phyloP scores from a whole-genome alignment of 2,797 vertebrate species.

The Siniperca obscura region DNA sequence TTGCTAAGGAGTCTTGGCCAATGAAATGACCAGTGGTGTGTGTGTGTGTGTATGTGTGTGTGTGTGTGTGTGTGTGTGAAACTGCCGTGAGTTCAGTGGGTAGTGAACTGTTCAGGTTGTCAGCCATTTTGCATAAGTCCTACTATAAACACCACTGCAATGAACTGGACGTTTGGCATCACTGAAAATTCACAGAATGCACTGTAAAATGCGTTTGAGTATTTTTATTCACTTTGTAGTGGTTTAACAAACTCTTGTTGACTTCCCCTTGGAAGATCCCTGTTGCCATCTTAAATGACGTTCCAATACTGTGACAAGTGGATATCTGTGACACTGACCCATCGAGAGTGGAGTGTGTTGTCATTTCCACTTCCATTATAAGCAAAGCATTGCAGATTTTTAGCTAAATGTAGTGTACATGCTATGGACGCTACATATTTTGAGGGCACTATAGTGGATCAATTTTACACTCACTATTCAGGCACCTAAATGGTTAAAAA shows the following conservation, averaged over 20 bases:
- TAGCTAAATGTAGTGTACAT: background rate
- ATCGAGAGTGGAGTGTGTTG: background rate
- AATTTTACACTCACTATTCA: background rate
- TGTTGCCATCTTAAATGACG: background rate
- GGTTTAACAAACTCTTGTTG: conserved; percentile 18
- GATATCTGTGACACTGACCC: conserved; percentile 6
- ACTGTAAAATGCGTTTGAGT: conserved; percentile 4
- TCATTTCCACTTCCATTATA: background rate
- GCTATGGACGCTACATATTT: background rate
- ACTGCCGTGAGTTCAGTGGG: background rate
- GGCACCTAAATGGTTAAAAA: background rate
- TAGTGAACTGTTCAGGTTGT: background rate
- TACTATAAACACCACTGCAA: background rate
- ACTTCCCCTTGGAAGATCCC: conserved; percentile 35
- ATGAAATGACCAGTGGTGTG: background rate
- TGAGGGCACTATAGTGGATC: background rate
- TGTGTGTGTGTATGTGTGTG: background rate
- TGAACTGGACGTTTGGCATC: background rate
- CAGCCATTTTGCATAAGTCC: background rate
- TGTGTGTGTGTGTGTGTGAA: background rate
- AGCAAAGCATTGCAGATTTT: background rate
- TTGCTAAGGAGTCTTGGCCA: conserved; percentile 20
- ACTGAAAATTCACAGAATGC: conserved; percentile 7
- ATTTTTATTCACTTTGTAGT: background rate
- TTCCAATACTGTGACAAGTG: background rate